Evolutionary conservation across 2,113 vertebrate genomes (phyloP).

Genomic region (Manacus vitellinus): DNA sequence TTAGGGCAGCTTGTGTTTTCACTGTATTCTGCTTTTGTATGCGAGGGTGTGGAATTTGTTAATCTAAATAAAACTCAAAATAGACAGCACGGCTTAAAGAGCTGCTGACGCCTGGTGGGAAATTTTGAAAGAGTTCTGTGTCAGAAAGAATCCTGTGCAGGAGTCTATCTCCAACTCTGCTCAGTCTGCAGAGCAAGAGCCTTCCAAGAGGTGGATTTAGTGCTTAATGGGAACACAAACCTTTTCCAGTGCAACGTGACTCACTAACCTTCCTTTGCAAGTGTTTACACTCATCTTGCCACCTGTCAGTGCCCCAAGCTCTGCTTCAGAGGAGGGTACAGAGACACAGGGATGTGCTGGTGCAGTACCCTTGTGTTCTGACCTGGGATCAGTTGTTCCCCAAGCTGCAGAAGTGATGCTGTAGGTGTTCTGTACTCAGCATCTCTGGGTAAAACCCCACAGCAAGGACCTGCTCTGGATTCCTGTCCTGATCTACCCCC

Average conservation of each 20-base stretch:
- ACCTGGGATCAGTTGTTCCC: background rate
- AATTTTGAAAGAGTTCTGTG: slow-evolving; percentile 67
- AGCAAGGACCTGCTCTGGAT: background rate
- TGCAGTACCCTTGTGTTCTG: too few species aligned
- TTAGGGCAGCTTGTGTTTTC: slow-evolving; percentile 83
- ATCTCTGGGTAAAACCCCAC: background rate
- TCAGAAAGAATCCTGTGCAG: slow-evolving; percentile 59
- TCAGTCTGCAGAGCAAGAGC: background rate
- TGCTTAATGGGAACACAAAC: background rate
- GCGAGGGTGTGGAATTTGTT: slow-evolving; percentile 83
- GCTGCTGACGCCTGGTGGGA: slow-evolving; percentile 76
- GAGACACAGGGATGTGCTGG: background rate
- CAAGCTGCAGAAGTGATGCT: background rate
- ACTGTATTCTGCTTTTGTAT: slow-evolving; percentile 79
- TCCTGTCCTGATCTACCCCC: background rate
- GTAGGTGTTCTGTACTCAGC: background rate
- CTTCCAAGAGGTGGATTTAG: background rate
- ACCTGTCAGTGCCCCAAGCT: too few species aligned
- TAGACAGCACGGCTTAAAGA: slow-evolving; percentile 74
- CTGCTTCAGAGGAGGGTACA: background rate
- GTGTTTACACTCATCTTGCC: background rate
- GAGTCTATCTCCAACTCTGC: background rate
- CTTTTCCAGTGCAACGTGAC: rapidly evolving
- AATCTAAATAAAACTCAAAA: slow-evolving; percentile 86
- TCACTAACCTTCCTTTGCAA: background rate